These are phyloP conservation scores for Siphlonurus alternatus DNA, from an alignment of 2,888 invertebrate genomes.

Conservation along the genomic window DNA sequence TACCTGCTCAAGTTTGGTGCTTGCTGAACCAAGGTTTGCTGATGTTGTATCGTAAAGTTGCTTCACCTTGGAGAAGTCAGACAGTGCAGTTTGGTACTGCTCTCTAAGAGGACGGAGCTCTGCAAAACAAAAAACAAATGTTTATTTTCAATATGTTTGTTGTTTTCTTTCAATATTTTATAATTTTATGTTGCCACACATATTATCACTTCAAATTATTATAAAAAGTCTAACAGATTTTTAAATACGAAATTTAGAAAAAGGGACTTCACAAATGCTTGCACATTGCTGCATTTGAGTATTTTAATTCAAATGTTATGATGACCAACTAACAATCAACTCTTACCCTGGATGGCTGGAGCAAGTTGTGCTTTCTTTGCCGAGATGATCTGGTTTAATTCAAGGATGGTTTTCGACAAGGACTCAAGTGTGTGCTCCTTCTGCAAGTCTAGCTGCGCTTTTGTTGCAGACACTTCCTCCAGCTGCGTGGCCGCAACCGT, in stretches of 20 bases:
- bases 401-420: background rate
- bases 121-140: background rate
- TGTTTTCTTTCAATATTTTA: too few relatives aligned
- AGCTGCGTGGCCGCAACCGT: background rate
- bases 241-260: too few relatives aligned
- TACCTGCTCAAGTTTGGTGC: background rate
- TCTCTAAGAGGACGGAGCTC: background rate
- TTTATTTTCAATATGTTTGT: background rate
- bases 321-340: too few relatives aligned
- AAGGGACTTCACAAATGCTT: too few relatives aligned
- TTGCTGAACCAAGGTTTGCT: background rate
- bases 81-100: background rate
- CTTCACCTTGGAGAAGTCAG: background rate
- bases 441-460: background rate
- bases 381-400: background rate
- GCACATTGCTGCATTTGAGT: too few relatives aligned
- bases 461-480: background rate
- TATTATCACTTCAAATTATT: too few relatives aligned
- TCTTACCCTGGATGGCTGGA: background rate
- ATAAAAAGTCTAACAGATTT: too few relatives aligned
- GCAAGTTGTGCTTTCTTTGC: slow-evolving; percentile 1
- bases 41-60: background rate
- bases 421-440: background rate
- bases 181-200: too few relatives aligned
- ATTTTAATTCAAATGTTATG: too few relatives aligned